A percentile compares a stretch with the other conserved stretches of the same genome.
Evolutionary conservation across 2,888 invertebrate genomes (phyloP).

Genomic region (Drosophila mettleri): DNA sequence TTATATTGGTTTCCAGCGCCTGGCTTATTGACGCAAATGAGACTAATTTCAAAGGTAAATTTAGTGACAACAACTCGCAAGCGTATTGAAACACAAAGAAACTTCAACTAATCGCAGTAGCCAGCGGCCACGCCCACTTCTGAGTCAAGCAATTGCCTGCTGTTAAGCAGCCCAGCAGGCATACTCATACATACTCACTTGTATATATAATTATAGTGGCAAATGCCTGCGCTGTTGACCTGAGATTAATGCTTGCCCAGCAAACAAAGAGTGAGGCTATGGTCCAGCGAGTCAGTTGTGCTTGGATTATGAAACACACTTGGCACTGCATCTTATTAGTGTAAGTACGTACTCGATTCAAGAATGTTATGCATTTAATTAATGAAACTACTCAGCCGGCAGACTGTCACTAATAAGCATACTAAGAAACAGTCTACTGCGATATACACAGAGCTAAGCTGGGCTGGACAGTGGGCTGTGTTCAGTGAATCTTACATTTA

Average conservation of each 20-base stretch:
- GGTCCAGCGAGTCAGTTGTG: slow-evolving; percentile 18
- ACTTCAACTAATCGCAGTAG: slow-evolving; percentile 8
- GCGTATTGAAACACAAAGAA: slow-evolving; percentile 35
- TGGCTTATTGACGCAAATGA: slow-evolving; percentile 61
- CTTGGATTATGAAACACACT: slow-evolving; percentile 6
- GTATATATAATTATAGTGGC: slow-evolving; percentile 58
- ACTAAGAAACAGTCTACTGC: slow-evolving; percentile 37
- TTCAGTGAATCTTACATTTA: not conserved
- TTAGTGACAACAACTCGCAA: slow-evolving; percentile 11
- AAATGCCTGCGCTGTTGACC: slow-evolving; percentile 67
- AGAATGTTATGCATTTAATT: slow-evolving; percentile 37
- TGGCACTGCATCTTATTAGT: slow-evolving; percentile 13
- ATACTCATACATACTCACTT: not conserved
- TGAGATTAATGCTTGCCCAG: slow-evolving; percentile 36
- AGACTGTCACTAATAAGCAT: slow-evolving; percentile 57
- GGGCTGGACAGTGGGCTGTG: slow-evolving; percentile 31
- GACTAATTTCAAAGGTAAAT: slow-evolving; percentile 50
- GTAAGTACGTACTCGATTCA: slow-evolving; percentile 6
- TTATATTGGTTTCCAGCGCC: slow-evolving; percentile 31
- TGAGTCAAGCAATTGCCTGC: slow-evolving; percentile 20
- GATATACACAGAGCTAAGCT: slow-evolving; percentile 13
- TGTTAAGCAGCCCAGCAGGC: not conserved
- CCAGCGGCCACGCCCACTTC: not conserved
- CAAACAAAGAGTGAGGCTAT: slow-evolving; percentile 19
- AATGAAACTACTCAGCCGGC: slow-evolving; percentile 19